Evolutionary conservation across 1,140 invertebrate genomes (phyloP).

Genomic region (Aphaenogaster ashmeadi): DNA sequence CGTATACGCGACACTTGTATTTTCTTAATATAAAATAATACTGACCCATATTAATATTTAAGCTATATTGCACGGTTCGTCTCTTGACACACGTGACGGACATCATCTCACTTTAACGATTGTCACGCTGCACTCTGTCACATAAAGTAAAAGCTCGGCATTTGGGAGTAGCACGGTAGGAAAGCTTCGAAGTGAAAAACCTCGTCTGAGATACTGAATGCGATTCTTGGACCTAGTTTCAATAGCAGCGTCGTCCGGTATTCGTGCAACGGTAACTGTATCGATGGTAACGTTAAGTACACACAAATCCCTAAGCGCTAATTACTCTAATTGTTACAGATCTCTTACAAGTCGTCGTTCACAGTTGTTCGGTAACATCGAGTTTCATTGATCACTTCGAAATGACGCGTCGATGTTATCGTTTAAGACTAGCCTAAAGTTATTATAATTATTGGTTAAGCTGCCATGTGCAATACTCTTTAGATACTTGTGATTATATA

Average conservation of each 20-base stretch:
- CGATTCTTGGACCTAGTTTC: slow-evolving; percentile 70
- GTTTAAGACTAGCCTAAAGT: neutral
- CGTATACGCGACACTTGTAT: neutral
- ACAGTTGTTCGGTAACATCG: neutral
- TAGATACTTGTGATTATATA: neutral
- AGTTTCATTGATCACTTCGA: slow-evolving; percentile 7
- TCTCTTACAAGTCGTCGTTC: slow-evolving; percentile 59
- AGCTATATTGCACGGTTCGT: slow-evolving; percentile 10
- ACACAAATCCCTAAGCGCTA: slow-evolving; percentile 79
- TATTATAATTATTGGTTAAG: neutral
- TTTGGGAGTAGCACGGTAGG: neutral
- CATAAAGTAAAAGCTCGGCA: neutral
- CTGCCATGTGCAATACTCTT: neutral
- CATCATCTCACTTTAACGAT: neutral
- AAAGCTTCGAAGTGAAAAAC: slow-evolving; percentile 31
- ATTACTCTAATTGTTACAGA: slow-evolving; percentile 84
- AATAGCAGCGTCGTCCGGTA: slow-evolving; percentile 58
- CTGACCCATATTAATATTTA: slow-evolving; percentile 41
- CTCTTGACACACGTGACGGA: neutral
- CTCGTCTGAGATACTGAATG: slow-evolving; percentile 72
- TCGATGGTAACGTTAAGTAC: slow-evolving; percentile 83
- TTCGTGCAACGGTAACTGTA: slow-evolving; percentile 83
- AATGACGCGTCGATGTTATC: neutral
- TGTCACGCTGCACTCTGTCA: neutral
- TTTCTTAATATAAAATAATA: neutral